Percentiles rank a stretch among this genome's conserved stretches.
phyloP scores from a whole-genome alignment of 92 coral and sea anemone genomes.

The Epizoanthus ramosus region DNA sequence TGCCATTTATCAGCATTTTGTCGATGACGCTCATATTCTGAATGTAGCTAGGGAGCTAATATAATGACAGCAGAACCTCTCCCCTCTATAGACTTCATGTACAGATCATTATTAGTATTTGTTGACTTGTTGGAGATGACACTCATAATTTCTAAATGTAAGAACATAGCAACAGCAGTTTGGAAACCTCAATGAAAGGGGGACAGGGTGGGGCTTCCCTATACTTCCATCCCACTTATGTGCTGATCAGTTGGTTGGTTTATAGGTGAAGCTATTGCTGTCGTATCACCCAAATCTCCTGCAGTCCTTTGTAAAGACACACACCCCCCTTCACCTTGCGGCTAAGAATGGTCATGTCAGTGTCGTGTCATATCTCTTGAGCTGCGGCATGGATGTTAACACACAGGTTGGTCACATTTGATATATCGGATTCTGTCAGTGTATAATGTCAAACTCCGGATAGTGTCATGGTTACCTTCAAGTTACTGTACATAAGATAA shows the following conservation, averaged over 20 bases:
- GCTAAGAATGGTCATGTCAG: constrained; percentile 93
- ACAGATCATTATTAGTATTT: too few relatives aligned
- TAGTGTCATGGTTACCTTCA: background rate
- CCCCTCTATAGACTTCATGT: too few relatives aligned
- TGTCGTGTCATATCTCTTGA: constrained; percentile 83
- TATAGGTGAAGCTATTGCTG: constrained; percentile 84
- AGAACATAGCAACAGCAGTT: background rate
- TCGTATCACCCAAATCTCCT: constrained; percentile 84
- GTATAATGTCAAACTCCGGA: background rate
- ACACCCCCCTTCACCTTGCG: constrained; percentile 95
- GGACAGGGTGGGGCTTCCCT: too few relatives aligned
- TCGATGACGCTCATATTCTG: too few relatives aligned
- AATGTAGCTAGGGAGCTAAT: too few relatives aligned
- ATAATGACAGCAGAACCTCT: too few relatives aligned
- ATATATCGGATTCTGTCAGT: background rate
- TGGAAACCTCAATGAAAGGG: constrained; percentile 48
- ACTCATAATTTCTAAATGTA: too few relatives aligned
- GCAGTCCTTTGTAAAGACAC: constrained; percentile 73
- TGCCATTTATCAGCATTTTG: too few relatives aligned
- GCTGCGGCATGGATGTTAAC: constrained; percentile 93
- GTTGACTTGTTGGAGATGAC: too few relatives aligned
- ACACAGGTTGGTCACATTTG: constrained; percentile 67
- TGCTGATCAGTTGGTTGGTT: background rate
- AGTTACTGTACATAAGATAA: background rate
- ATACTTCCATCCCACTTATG: background rate